These are phyloP conservation scores for Phocoena sinus DNA, from an alignment of 2,113 vertebrate species.

Conservation along the genomic window DNA sequence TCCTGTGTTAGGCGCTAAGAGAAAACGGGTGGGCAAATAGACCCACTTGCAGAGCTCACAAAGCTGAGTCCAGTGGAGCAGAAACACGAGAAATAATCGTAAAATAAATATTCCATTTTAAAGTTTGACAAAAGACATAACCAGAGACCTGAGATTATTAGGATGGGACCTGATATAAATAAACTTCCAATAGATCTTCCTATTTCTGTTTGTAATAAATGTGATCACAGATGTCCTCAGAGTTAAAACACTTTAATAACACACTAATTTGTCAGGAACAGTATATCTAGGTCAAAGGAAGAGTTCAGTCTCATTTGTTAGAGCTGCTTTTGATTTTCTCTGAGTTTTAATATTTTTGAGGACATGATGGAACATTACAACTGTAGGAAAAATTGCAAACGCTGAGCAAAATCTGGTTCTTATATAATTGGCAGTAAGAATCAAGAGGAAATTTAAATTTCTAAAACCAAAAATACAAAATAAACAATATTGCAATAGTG, in stretches of 20 bases:
- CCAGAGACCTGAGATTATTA: not conserved
- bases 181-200: not conserved
- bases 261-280: slow-evolving; percentile 9
- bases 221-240: not conserved
- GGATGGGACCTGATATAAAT: not conserved
- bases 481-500: not conserved
- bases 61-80: not conserved
- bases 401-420: slow-evolving; percentile 13
- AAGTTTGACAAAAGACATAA: not conserved
- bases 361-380: not conserved
- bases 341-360: slow-evolving; percentile 43
- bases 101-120: not conserved
- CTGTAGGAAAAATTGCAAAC: not conserved
- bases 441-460: slow-evolving; percentile 35
- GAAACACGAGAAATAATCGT: not conserved
- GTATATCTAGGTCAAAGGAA: not conserved
- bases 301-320: not conserved
- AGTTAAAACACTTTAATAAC: not conserved
- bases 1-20: not conserved
- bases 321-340: not conserved
- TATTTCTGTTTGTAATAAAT: not conserved
- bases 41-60: not conserved
- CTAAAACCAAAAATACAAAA: slow-evolving; percentile 7
- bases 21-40: not conserved
- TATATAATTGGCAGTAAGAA: not conserved